Percentiles rank a stretch among this genome's conserved stretches.
phyloP scores from a whole-genome alignment of 2,113 vertebrate species.

The Lanius collurio region DNA sequence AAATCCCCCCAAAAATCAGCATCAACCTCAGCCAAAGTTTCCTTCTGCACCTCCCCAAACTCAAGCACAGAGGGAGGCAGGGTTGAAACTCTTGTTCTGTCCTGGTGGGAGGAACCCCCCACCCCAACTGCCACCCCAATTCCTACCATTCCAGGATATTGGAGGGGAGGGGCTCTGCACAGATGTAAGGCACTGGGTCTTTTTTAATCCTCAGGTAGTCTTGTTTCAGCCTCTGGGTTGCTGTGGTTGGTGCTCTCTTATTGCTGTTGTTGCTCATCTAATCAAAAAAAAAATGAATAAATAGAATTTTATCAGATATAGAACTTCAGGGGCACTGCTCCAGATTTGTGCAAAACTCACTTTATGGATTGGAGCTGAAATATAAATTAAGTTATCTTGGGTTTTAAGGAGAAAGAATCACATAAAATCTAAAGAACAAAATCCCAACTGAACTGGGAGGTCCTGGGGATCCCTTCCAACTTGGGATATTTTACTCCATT shows the following conservation, averaged over 20 bases:
- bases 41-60: not conserved
- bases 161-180: constrained; percentile 95
- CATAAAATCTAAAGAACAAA: not conserved
- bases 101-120: not conserved
- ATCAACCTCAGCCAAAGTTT: not conserved
- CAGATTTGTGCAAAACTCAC: too few relatives aligned
- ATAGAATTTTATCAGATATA: accelerated
- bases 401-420: not conserved
- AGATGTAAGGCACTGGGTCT: constrained; percentile 98
- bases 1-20: not conserved
- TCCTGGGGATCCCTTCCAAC: not conserved
- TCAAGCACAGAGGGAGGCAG: not conserved
- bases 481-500: not conserved
- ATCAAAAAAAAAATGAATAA: not conserved
- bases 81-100: not conserved
- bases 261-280: constrained; percentile 95
- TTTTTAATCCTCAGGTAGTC: constrained; percentile 98
- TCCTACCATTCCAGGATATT: constrained; percentile 95
- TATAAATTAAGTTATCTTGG: accelerated
- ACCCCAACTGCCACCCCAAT: too few relatives aligned
- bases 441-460: not conserved
- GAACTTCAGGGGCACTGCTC: not conserved
- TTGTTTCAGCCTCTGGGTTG: constrained; percentile 95
- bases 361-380: not conserved
- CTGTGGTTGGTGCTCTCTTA: constrained; percentile 96